These are phyloP conservation scores for Panagrolaimus sp. DNA, from an alignment of 1,140 invertebrate genomes.

Conservation along the genomic window DNA sequence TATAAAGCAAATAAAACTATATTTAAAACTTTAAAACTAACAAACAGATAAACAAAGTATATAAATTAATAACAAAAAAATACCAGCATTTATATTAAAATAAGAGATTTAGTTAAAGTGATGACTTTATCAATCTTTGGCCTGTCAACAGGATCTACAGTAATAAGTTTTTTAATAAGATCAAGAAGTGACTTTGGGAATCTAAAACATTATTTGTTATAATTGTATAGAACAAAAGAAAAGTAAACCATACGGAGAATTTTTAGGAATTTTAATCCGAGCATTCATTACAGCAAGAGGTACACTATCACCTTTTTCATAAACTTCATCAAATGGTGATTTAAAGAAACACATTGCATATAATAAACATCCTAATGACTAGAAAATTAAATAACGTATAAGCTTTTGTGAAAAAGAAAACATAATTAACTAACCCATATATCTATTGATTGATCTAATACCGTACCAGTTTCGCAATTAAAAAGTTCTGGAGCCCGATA, in stretches of 20 bases:
- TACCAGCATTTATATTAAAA: neutral
- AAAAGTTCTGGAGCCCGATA: slow-evolving; percentile 81
- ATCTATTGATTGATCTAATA: slow-evolving; percentile 76
- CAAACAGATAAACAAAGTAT: too few species aligned
- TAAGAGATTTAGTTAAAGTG: neutral
- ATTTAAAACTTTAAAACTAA: too few species aligned
- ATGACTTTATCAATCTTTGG: slow-evolving; percentile 63
- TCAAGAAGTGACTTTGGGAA: slow-evolving; percentile 67
- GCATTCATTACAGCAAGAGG: slow-evolving; percentile 65
- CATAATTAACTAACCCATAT: slow-evolving; percentile 69
- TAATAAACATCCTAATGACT: neutral
- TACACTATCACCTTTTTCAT: slow-evolving; percentile 1
- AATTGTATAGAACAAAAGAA: slow-evolving; percentile 59
- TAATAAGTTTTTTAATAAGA: slow-evolving; percentile 68
- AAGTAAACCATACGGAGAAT: slow-evolving; percentile 63
- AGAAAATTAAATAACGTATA: neutral
- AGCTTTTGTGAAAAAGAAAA: too few species aligned
- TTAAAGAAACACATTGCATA: slow-evolving; percentile 18
- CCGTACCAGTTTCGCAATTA: slow-evolving; percentile 73
- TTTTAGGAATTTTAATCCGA: slow-evolving; percentile 69
- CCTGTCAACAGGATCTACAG: slow-evolving; percentile 70
- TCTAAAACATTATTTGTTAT: slow-evolving; percentile 51
- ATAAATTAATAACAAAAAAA: too few species aligned
- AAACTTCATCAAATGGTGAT: slow-evolving; percentile 2
- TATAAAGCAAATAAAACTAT: too few species aligned